Conservation (phyloP, 2,113 vertebrate genomes). For the Mormoops blainvillei region DNA sequence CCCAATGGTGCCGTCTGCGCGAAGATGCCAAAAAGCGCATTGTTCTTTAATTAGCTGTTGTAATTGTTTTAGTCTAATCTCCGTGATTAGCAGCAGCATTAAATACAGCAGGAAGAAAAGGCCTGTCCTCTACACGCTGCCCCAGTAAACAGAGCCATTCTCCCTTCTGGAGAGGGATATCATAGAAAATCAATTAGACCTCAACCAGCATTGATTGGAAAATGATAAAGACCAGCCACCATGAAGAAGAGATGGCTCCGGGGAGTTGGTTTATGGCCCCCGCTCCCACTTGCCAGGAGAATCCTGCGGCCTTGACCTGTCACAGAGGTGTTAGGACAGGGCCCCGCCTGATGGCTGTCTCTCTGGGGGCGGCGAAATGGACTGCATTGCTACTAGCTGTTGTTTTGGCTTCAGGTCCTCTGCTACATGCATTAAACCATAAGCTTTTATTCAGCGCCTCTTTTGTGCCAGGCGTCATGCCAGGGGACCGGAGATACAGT, state of each 20-base stretch:
- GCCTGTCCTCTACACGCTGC: constrained; percentile 77
- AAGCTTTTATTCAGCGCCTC: not conserved
- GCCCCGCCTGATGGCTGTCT: not conserved
- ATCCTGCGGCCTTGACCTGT: not conserved
- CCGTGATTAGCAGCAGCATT: constrained; percentile 86
- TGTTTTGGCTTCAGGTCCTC: not conserved
- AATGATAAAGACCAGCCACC: constrained; percentile 71
- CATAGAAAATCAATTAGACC: constrained; percentile 80
- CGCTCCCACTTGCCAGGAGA: not conserved
- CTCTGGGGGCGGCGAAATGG: not conserved
- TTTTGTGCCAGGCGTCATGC: not conserved
- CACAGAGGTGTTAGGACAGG: not conserved
- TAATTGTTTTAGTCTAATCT: constrained; percentile 89
- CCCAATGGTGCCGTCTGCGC: constrained; percentile 78
- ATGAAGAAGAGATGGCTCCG: constrained; percentile 49
- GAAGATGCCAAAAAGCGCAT: constrained; percentile 85
- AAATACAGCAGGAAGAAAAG: constrained; percentile 86
- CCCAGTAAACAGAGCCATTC: constrained; percentile 79
- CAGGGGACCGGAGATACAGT: not conserved
- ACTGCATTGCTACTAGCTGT: not conserved
- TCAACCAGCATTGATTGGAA: constrained; percentile 73
- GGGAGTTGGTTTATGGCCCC: constrained; percentile 42
- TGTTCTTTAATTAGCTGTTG: constrained; percentile 89
- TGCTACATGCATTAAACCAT: not conserved
- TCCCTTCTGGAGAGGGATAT: constrained; percentile 77